Evolutionary conservation across 2,797 vertebrate species (phyloP).

Genomic region (Falco rusticolus): DNA sequence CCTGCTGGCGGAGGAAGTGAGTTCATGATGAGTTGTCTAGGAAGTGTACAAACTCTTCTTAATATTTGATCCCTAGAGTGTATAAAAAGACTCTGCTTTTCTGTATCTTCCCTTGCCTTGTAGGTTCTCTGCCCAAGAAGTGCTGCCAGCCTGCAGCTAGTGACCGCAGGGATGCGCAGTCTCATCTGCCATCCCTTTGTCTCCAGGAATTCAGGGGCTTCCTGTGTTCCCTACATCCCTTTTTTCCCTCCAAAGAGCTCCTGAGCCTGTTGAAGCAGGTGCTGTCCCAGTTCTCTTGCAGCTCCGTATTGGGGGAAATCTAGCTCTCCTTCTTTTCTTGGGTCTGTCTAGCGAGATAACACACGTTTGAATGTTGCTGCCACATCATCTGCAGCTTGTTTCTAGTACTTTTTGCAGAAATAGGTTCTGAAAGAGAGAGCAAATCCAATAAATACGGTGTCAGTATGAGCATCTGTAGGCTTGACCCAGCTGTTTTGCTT

Average conservation of each 20-base stretch:
- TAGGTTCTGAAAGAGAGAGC: neutral
- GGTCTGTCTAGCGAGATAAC: neutral
- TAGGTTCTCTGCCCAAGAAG: rapidly evolving
- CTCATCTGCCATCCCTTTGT: neutral
- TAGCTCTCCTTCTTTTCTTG: neutral
- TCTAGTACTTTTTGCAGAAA: neutral
- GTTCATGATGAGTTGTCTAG: neutral
- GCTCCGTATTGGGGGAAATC: neutral
- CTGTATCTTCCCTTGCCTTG: neutral
- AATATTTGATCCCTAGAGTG: neutral
- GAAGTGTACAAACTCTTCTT: neutral
- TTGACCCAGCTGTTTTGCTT: neutral
- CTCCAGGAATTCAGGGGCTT: neutral
- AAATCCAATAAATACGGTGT: neutral
- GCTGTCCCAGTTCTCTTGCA: neutral
- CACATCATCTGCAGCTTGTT: neutral
- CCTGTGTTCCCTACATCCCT: neutral
- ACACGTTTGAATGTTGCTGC: neutral
- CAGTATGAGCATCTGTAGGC: neutral
- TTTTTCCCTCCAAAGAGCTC: neutral
- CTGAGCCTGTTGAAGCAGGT: neutral
- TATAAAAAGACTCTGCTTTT: neutral
- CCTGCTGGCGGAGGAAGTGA: neutral
- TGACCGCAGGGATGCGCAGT: neutral
- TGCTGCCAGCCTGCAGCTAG: neutral